Evolutionary conservation across 92 coral and sea anemone genomes (phyloP).

Genomic region (Paragorgia papillata): DNA sequence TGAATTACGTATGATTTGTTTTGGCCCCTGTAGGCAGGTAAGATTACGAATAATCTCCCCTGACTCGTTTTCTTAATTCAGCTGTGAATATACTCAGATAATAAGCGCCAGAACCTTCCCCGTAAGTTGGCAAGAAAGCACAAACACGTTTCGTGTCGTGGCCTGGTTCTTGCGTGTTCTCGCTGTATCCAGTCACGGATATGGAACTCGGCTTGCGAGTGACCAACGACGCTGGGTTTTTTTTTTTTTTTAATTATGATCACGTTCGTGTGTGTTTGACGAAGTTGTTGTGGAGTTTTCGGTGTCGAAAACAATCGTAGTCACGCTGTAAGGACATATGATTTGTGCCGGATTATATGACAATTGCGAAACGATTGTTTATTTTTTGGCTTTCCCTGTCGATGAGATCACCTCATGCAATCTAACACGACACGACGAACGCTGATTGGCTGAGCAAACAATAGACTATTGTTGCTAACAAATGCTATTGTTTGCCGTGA

Average conservation of each 20-base stretch:
- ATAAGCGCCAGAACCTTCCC: too few species aligned
- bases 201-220: not conserved
- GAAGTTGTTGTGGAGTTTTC: not conserved
- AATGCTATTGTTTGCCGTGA: constrained; percentile 25
- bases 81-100: too few species aligned
- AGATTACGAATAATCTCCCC: not conserved
- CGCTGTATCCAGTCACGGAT: not conserved
- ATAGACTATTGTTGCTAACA: constrained; percentile 29
- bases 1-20: not conserved
- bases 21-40: not conserved
- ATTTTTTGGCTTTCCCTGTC: constrained; percentile 18
- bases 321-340: too few species aligned
- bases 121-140: too few species aligned
- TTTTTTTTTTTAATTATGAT: too few species aligned
- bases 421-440: not conserved
- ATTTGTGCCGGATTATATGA: too few species aligned
- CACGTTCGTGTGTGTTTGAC: too few species aligned
- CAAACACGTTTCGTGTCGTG: not conserved
- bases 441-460: constrained; percentile 28
- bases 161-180: not conserved
- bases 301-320: not conserved
- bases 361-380: constrained; percentile 35
- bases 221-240: too few species aligned
- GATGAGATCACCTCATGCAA: constrained; percentile 19
- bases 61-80: not conserved